Evolutionary conservation across 1,140 invertebrate species (phyloP), one percentile per base, ranked within the genome.

Genomic region (Trachymyrmex cornetzi): DNA sequence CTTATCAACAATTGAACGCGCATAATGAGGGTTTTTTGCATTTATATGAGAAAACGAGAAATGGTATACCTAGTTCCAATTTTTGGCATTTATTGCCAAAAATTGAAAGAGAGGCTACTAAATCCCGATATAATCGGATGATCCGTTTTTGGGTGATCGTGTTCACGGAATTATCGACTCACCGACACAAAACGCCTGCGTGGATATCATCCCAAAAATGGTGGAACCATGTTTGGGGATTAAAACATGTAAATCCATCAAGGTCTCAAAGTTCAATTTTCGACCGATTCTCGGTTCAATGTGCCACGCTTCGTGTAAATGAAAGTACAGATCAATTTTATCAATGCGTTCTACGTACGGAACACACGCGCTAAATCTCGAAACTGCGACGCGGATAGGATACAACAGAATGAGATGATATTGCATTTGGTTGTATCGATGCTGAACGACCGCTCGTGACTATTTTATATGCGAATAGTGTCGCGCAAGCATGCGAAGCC

Each of bases 321-420:
- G 55, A 84, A 75, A 74, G 57, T 84, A 61, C 53, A 34, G 59
- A 84, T 84, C 69, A 84, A 84, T 75, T 84, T 75, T 63, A 72
- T 75, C 69, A 75, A 50, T 74, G 69, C 53, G 19, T 19, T 34
- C 6, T 44, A 44, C 38, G 38, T 44, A 50, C 86, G 66, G 80
- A 88, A 84, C 77, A 34, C 55, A 84, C 77, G 48, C 55, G 61
- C 86, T 89, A 86, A 90, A 91, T 88, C 81, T 88, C 77, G 57
- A 66, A 77, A 66, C n/a, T n/a, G 2, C 19, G 12, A 61, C 50
- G 75, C 55, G 63, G 16, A 64, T 64, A 61, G 61, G 44, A 66
- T 44, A n/a, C 85, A 55, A 24, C 50, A 24, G 69, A 81, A 48
- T 22, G 69, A 86, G 72, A 86, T 66, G 50, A 75, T 85, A 81